Conservation (phyloP, 2,113 vertebrate species). For the Astatoreochromis straeleni region DNA sequence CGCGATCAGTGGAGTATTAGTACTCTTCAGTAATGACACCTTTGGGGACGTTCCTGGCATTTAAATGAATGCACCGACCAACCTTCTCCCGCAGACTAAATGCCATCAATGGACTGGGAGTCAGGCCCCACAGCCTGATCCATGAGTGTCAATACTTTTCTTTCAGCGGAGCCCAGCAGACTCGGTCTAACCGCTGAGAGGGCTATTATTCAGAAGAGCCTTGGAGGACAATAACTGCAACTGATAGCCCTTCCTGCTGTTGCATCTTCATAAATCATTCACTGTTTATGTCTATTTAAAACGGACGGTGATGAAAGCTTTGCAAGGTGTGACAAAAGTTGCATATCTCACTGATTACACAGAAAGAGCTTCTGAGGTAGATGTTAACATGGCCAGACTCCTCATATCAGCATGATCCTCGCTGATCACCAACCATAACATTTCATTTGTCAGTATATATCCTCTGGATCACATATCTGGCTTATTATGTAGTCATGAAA, state of each 20-base stretch:
- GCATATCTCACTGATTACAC: not conserved
- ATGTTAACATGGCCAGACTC: not conserved
- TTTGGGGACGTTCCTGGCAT: not conserved
- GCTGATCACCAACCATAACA: constrained; percentile 5
- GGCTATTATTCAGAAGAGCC: constrained; percentile 38
- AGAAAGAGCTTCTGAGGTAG: not conserved
- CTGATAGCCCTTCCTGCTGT: constrained; percentile 45
- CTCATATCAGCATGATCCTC: not conserved
- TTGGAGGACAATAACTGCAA: constrained; percentile 50
- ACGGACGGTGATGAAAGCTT: not conserved
- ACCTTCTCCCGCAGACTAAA: not conserved
- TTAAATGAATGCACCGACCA: not conserved
- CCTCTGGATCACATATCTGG: not conserved
- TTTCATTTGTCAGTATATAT: not conserved
- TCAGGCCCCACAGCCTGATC: constrained; percentile 10
- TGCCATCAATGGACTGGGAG: constrained; percentile 6
- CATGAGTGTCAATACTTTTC: constrained; percentile 45
- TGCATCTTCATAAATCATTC: constrained; percentile 57
- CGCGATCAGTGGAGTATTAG: not conserved
- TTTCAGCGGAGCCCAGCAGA: constrained; percentile 37
- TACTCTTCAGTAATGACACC: constrained; percentile 8
- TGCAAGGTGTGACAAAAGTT: not conserved
- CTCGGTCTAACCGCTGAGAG: not conserved
- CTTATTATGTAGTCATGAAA: not conserved
- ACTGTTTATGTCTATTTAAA: constrained; percentile 38